A percentile compares a stretch with the other conserved stretches of the same genome.
phyloP scores from a whole-genome alignment of 2,113 vertebrate species.

The Micronisus gabar region DNA sequence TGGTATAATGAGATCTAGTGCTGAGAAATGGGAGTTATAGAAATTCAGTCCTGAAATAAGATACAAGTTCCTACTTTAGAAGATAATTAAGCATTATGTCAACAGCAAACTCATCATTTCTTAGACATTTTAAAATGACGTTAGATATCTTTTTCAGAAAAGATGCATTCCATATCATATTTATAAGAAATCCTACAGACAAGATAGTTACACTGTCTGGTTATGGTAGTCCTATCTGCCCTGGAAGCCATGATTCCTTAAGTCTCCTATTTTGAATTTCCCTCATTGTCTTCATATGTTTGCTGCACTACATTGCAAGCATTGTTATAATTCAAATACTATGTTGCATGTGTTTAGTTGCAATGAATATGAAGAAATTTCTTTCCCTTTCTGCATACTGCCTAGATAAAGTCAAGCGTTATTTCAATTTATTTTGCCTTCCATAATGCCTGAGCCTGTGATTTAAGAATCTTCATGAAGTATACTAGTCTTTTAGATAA shows the following conservation, averaged over 20 bases:
- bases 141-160: background rate
- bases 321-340: background rate
- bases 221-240: background rate
- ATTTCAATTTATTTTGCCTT: background rate
- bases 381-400: background rate
- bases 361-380: background rate
- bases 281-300: background rate
- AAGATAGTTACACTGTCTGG: background rate
- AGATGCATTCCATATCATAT: background rate
- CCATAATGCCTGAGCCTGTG: background rate
- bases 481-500: background rate
- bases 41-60: background rate
- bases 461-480: background rate
- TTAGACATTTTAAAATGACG: background rate
- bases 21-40: background rate
- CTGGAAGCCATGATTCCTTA: background rate
- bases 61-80: background rate
- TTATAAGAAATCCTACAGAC: background rate
- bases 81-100: conserved; percentile 37
- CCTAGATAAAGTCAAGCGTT: background rate
- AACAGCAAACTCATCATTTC: background rate
- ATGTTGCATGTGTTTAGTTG: background rate
- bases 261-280: background rate
- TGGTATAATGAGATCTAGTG: conserved; percentile 27
- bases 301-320: background rate